These are phyloP conservation scores for Orchestes rusci DNA, from an alignment of 2,888 invertebrate genomes.

Conservation along the genomic window DNA sequence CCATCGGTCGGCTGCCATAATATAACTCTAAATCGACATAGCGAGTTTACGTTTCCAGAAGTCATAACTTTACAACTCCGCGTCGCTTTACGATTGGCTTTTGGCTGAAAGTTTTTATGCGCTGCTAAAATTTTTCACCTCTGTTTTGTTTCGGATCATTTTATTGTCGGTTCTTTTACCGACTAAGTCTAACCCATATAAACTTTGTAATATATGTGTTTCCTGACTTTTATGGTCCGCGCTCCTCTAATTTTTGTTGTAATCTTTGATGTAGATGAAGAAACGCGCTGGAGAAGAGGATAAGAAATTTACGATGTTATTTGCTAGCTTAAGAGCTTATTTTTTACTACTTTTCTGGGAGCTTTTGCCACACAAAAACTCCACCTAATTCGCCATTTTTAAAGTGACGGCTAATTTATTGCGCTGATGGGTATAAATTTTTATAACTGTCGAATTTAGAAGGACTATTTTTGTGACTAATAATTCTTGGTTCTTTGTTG, in stretches of 20 bases:
- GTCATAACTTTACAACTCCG: no score
- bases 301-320: slow-evolving; percentile 21
- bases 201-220: slow-evolving; percentile 45
- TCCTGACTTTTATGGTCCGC: slow-evolving; percentile 39
- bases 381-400: slow-evolving; percentile 2
- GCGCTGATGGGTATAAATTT: no score
- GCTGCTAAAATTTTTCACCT: slow-evolving; percentile 44
- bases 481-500: no score
- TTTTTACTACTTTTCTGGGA: slow-evolving; percentile 19
- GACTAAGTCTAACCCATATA: slow-evolving; percentile 42
- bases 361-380: slow-evolving; percentile 12
- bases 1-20: no score
- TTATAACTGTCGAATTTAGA: no score
- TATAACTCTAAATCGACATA: no score
- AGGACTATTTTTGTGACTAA: no score
- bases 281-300: slow-evolving; percentile 8
- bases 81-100: no score
- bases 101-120: no score
- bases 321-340: slow-evolving; percentile 20
- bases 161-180: slow-evolving; percentile 42
- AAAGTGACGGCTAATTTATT: no score
- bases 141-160: slow-evolving; percentile 41
- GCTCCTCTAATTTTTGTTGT: slow-evolving; percentile 32
- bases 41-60: no score
- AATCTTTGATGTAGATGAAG: slow-evolving; percentile 25